Conservation (phyloP, 2,888 invertebrate species). For the Actias luna region DNA sequence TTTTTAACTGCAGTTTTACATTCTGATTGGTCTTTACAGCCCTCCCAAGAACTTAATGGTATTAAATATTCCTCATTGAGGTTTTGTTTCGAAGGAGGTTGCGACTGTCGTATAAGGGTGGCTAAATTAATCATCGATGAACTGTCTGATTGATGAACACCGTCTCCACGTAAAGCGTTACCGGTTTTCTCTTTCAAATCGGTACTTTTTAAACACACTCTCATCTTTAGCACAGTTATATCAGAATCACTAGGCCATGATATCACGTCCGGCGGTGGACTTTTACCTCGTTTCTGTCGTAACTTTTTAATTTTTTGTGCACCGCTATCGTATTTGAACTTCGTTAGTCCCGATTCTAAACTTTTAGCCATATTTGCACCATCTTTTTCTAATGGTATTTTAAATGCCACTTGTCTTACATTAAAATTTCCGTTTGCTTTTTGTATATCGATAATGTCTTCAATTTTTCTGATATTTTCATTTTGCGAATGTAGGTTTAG, state of each 20-base stretch:
- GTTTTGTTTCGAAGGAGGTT: conserved; percentile 61
- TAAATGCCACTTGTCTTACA: conserved; percentile 62
- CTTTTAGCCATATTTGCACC: conserved; percentile 52
- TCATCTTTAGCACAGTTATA: conserved; percentile 81
- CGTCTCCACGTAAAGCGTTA: conserved; percentile 77
- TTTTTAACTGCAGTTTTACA: conserved; percentile 35
- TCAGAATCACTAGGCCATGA: conserved; percentile 83
- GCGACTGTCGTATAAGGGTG: conserved; percentile 73
- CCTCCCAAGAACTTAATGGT: conserved; percentile 83
- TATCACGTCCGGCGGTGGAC: conserved; percentile 52
- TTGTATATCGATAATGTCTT: conserved; percentile 72
- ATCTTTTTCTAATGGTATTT: conserved; percentile 50
- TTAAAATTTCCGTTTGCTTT: conserved; percentile 64
- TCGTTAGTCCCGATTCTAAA: conserved; percentile 57
- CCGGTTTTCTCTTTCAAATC: conserved; percentile 71
- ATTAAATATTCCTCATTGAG: conserved; percentile 74
- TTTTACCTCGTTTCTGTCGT: conserved; percentile 46
- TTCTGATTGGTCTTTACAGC: conserved; percentile 42
- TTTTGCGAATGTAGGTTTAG: conserved; percentile 37
- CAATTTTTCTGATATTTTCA: conserved; percentile 63
- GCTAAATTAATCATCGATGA: conserved; percentile 83
- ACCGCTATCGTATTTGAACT: conserved; percentile 36
- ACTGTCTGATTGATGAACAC: conserved; percentile 79
- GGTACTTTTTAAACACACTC: conserved; percentile 52
- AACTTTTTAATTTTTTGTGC: conserved; percentile 52